Conservation (phyloP, 2,113 vertebrate genomes). For the Plecotus auritus region DNA sequence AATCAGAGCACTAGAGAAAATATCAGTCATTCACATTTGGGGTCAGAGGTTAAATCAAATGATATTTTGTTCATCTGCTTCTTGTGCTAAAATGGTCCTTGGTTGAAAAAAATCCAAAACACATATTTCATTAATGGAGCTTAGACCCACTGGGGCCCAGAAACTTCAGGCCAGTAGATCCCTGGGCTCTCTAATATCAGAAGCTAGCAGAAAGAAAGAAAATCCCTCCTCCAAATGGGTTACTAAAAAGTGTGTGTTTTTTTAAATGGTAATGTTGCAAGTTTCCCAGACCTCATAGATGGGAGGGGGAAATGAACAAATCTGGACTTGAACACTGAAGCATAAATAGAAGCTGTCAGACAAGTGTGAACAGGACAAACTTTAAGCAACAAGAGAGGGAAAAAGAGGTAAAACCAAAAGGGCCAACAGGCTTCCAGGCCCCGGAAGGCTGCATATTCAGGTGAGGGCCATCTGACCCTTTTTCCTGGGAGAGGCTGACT, state of each 20-base stretch:
- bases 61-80: not conserved
- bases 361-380: not conserved
- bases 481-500: not conserved
- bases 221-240: not conserved
- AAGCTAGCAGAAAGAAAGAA: not conserved
- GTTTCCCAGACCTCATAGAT: not conserved
- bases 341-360: not conserved
- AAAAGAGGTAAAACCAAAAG: not conserved
- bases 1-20: not conserved
- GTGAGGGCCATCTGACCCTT: not conserved
- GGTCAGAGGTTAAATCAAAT: not conserved
- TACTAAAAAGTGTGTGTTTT: not conserved
- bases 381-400: not conserved
- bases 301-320: not conserved
- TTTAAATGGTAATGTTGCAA: not conserved
- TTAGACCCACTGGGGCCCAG: not conserved
- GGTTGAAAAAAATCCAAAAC: not conserved
- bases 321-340: not conserved
- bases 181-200: not conserved
- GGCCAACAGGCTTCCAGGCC: not conserved
- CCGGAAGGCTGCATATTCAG: not conserved
- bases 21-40: not conserved
- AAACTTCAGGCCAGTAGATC: not conserved
- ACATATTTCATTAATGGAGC: not conserved
- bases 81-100: not conserved